Conservation (phyloP, 2,888 invertebrate genomes). For the Aethes cnicana region DNA sequence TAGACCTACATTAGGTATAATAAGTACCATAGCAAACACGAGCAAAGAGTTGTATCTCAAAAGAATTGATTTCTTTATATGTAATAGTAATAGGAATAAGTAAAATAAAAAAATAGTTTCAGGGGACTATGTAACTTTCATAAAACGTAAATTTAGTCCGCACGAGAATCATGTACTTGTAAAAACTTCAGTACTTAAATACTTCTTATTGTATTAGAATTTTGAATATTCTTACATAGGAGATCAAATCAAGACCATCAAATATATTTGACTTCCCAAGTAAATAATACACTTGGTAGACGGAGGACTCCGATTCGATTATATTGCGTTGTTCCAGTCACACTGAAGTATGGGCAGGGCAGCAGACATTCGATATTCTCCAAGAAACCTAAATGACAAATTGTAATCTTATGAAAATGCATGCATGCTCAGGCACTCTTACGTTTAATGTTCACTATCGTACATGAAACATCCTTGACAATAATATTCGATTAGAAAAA, state of each 20-base stretch:
- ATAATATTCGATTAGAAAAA: constrained; percentile 23
- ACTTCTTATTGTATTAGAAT: neutral
- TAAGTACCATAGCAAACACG: too few relatives aligned
- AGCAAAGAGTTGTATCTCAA: too few relatives aligned
- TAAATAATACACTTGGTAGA: constrained; percentile 27
- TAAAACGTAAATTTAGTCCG: too few relatives aligned
- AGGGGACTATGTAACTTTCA: too few relatives aligned
- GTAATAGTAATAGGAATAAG: too few relatives aligned
- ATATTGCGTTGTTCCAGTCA: constrained; percentile 5
- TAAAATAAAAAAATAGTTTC: too few relatives aligned
- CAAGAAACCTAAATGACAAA: neutral
- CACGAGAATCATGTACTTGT: neutral
- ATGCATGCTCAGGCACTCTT: too few relatives aligned
- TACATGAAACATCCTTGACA: constrained; percentile 3
- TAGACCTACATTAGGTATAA: too few relatives aligned
- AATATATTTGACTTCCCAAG: constrained; percentile 12
- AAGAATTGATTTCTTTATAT: too few relatives aligned
- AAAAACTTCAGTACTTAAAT: neutral
- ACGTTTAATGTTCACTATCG: too few relatives aligned
- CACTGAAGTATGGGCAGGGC: constrained; percentile 6
- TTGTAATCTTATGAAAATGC: neutral
- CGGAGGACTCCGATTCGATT: neutral
- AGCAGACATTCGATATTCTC: neutral
- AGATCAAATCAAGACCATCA: constrained; percentile 18
- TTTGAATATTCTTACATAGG: neutral